Percentiles rank a stretch among this genome's conserved stretches.
Evolutionary conservation across 53 echinoderm and acorn worm genomes (phyloP).

Genomic region (Holothuria scabra): DNA sequence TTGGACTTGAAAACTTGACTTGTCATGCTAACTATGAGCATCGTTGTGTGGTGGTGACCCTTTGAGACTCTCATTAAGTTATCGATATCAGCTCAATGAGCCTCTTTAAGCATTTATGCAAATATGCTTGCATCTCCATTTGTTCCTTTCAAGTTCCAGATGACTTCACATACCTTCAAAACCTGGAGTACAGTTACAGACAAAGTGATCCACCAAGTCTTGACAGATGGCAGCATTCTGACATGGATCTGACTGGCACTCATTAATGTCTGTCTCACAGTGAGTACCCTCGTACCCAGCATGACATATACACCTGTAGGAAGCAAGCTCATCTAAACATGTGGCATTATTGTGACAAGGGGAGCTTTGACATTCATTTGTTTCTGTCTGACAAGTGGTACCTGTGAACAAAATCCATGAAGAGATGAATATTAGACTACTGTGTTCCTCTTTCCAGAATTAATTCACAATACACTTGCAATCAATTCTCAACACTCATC

Average conservation of each 20-base stretch:
- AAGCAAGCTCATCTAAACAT: slow-evolving; percentile 59
- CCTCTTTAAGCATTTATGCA: too few species aligned
- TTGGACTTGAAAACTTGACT: too few species aligned
- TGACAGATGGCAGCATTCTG: slow-evolving; percentile 6
- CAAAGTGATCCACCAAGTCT: slow-evolving; percentile 72
- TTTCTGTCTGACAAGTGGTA: slow-evolving; percentile 53
- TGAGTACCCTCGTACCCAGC: slow-evolving; percentile 63
- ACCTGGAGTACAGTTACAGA: slow-evolving; percentile 70
- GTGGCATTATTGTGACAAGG: slow-evolving; percentile 77
- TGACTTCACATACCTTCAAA: slow-evolving; percentile 62
- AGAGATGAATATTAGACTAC: background rate
- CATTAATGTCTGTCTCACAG: slow-evolving; percentile 19
- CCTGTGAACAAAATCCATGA: slow-evolving; percentile 49
- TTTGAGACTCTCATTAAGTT: too few species aligned
- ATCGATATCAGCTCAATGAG: too few species aligned
- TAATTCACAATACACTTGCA: too few species aligned
- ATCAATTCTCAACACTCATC: too few species aligned
- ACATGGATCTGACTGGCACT: slow-evolving; percentile 76
- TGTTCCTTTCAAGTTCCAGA: too few species aligned
- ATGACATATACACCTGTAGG: slow-evolving; percentile 68
- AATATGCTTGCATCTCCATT: too few species aligned
- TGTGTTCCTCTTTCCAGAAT: too few species aligned
- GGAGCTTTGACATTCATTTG: slow-evolving; percentile 65
- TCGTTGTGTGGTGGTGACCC: too few species aligned
- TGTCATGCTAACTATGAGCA: too few species aligned